Evolutionary conservation across 1,140 invertebrate species (phyloP), one percentile per base, ranked within the genome.

Genomic region (Trachymyrmex cornetzi): DNA sequence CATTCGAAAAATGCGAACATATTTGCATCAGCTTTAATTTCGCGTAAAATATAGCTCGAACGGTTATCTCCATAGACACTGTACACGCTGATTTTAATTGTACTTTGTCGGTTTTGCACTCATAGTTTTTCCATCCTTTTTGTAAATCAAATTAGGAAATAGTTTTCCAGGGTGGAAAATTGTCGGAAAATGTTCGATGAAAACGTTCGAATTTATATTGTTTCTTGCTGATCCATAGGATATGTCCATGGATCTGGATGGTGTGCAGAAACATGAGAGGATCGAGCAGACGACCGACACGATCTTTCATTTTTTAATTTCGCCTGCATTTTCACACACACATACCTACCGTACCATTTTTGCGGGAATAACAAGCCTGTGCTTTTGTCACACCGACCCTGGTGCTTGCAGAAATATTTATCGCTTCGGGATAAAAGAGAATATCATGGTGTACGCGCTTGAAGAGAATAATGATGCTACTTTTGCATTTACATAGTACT

Each of bases 321-420:
- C 16, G 66, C 44, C 55, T 11, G 27, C 55, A 63, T 84, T 75
- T 30, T 24, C 53, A 22, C 9, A 48, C 34, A 14, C 12, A 44
- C 3, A 50, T n/a, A 64, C 22, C 22, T 22, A 12, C 11, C 27
- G 38, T 75, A 12, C 55, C 7, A 7, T 86, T 87, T 79, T 84
- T 57, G 22, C 24, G 63, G 12, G 24, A 84, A 85, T 67, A 72
- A 48, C 53, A 53, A 55, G 55, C 14, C 12, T 27, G 55, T 24
- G 69, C 80, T 74, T 75, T 84, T 84, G 69, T 85, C 74, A 22
- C 19, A 11, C 59, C 44, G 72, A 50, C 11, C n/a, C 24, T 27
- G 55, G 63, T 19, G 61, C 59, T 77, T 50, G 14, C 22, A 30
- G 64, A 66, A 89, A 77, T 89, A 87, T 90, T 89, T 89, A 89